Conservation (phyloP, 2,113 vertebrate species). For the Empidonax alnorum region DNA sequence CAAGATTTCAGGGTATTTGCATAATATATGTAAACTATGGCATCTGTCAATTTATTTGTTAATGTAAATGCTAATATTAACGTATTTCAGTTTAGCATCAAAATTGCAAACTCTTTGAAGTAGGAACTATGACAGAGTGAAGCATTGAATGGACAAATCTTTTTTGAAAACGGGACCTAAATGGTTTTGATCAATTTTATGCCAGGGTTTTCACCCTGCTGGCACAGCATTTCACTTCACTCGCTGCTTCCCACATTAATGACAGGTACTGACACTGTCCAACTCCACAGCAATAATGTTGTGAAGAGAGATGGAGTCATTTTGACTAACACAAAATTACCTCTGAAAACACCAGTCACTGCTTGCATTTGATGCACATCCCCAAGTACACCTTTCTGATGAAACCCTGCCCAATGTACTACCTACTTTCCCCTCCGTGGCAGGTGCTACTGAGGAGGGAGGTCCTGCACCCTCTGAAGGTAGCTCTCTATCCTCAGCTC, state of each 20-base stretch:
- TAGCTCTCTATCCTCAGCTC: not conserved
- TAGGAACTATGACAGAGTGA: not conserved
- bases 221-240: not conserved
- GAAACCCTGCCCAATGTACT: not conserved
- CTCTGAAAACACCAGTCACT: not conserved
- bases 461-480: not conserved
- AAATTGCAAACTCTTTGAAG: conserved; percentile 42
- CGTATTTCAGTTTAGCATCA: conserved; percentile 26
- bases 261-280: not conserved
- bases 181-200: conserved; percentile 22
- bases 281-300: not conserved
- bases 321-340: conserved; percentile 21
- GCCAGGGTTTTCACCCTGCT: conserved; percentile 11
- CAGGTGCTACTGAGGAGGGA: not conserved
- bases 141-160: not conserved
- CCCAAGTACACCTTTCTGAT: not conserved
- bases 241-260: not conserved
- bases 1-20: conserved; percentile 50
- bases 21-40: conserved; percentile 66
- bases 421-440: not conserved
- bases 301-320: not conserved
- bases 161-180: conserved; percentile 6
- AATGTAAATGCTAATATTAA: conserved; percentile 67
- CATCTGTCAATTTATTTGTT: conserved; percentile 67
- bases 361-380: not conserved